Conservation (phyloP, 2,888 invertebrate genomes). For the Napeogenes sylphis region DNA sequence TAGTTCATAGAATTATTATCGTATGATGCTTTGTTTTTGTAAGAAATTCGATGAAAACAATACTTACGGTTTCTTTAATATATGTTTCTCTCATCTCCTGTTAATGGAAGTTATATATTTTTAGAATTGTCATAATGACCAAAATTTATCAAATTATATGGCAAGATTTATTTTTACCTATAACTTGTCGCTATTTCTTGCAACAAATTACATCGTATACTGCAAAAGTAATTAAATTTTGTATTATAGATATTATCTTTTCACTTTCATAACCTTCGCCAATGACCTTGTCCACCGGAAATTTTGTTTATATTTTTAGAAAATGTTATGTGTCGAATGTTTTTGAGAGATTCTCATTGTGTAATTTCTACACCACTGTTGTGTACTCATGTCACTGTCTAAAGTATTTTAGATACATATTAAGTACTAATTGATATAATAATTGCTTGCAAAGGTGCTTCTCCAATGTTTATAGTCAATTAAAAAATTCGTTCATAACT, state of each 20-base stretch:
- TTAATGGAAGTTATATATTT: too few species aligned
- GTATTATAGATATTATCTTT: conserved; percentile 42
- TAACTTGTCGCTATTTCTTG: background rate
- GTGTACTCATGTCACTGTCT: too few species aligned
- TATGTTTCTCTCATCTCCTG: too few species aligned
- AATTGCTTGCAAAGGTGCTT: too few species aligned
- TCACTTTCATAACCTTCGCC: conserved; percentile 52
- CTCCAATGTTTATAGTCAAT: too few species aligned
- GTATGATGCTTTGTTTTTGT: conserved; percentile 16
- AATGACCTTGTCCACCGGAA: conserved; percentile 47
- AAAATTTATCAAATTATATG: background rate
- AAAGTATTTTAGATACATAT: background rate
- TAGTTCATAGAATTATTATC: conserved; percentile 15
- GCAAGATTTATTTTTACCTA: background rate
- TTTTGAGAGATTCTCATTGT: conserved; percentile 25
- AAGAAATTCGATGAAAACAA: conserved; percentile 9
- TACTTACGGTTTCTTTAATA: too few species aligned
- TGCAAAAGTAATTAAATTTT: conserved; percentile 35
- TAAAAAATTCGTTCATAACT: too few species aligned
- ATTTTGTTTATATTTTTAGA: conserved; percentile 19
- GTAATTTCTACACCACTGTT: conserved; percentile 13
- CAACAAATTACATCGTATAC: conserved; percentile 23
- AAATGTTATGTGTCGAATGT: conserved; percentile 22
- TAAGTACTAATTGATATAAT: background rate
- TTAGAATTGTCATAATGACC: background rate